These are phyloP conservation scores for Brachionus plicatilis DNA, from an alignment of 1,140 invertebrate species.

Conservation along the genomic window DNA sequence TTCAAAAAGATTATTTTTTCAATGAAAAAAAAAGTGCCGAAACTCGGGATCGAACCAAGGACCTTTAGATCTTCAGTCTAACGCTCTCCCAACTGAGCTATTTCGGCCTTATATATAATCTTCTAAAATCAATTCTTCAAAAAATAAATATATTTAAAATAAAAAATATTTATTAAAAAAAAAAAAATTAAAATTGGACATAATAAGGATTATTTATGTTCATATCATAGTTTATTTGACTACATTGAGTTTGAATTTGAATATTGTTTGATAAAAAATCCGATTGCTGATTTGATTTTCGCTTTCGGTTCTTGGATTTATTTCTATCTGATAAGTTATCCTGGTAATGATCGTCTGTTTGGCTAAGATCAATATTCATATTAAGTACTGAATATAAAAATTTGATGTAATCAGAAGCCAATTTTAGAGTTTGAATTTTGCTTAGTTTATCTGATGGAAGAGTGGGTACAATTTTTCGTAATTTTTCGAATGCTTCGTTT, in stretches of 20 bases:
- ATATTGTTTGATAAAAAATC: background rate
- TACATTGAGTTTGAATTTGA: background rate
- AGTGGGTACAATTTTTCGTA: slow-evolving; percentile 39
- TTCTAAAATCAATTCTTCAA: background rate
- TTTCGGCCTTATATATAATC: background rate
- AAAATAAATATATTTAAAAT: background rate
- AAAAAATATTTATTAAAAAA: background rate
- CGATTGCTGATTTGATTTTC: background rate
- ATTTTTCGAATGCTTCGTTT: slow-evolving; percentile 41
- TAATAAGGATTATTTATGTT: background rate
- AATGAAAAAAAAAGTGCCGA: slow-evolving; percentile 15
- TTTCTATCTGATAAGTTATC: background rate
- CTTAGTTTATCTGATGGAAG: slow-evolving; percentile 42
- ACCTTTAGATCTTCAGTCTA: slow-evolving; percentile 13
- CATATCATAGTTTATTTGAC: background rate
- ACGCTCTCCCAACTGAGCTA: slow-evolving; percentile 22
- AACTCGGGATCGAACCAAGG: slow-evolving; percentile 26
- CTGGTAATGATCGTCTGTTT: background rate
- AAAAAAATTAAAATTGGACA: background rate
- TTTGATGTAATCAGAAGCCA: slow-evolving; percentile 42
- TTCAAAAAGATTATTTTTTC: background rate
- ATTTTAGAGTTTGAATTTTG: slow-evolving; percentile 42
- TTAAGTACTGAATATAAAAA: slow-evolving; percentile 40
- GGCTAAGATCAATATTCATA: background rate
- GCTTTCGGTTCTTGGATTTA: background rate